Evolutionary conservation across 1,140 invertebrate genomes (phyloP).

Genomic region (Drosophila hydei): DNA sequence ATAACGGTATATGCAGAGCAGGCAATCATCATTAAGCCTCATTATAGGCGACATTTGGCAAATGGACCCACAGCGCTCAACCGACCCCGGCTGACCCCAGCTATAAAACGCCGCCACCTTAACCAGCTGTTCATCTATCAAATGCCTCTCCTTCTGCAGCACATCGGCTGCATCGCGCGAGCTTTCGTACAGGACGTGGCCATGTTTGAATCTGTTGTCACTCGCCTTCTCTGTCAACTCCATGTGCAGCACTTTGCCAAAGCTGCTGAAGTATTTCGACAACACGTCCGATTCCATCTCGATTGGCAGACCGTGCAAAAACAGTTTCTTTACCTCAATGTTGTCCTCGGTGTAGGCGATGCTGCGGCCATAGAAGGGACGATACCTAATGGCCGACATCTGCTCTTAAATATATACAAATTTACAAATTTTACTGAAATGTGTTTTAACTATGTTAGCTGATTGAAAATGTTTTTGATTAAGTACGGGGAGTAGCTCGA

Average conservation of each 20-base stretch:
- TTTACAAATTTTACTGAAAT: not conserved
- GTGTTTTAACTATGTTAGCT: not conserved
- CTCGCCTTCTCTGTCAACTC: not conserved
- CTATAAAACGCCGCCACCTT: conserved; percentile 4
- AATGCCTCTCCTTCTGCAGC: not conserved
- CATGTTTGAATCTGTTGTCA: not conserved
- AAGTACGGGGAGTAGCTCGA: no score
- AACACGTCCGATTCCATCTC: not conserved
- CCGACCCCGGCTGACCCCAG: conserved; percentile 11
- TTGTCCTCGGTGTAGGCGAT: conserved; percentile 9
- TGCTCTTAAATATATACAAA: not conserved
- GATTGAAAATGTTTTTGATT: not conserved
- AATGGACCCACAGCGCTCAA: not conserved
- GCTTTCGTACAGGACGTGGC: not conserved
- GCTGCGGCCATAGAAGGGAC: not conserved
- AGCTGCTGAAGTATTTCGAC: not conserved
- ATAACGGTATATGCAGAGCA: not conserved
- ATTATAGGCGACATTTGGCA: not conserved
- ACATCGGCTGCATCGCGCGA: conserved; percentile 11
- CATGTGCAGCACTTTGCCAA: conserved; percentile 3
- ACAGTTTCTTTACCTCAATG: conserved; percentile 1
- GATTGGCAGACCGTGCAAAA: not conserved
- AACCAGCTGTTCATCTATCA: not conserved
- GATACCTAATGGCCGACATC: not conserved
- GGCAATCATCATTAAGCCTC: conserved; percentile 13